Conservation (phyloP, 2,888 invertebrate species). For the Chydorus sphaericus region DNA sequence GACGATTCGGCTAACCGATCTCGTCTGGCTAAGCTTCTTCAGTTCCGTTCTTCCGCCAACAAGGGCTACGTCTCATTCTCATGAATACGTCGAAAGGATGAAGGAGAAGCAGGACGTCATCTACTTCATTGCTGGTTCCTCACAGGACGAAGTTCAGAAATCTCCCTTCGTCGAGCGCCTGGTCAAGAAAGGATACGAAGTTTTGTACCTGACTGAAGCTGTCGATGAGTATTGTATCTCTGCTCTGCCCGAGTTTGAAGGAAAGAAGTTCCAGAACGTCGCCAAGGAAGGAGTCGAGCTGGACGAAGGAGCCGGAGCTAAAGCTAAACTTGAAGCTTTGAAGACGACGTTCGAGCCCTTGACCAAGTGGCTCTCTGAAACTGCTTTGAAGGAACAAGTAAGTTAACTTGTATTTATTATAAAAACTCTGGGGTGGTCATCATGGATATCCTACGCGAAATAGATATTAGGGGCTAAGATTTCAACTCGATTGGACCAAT, state of each 20-base stretch:
- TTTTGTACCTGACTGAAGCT: slow-evolving; percentile 83
- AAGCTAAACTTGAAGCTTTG: slow-evolving; percentile 59
- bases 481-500: slow-evolving; percentile 74
- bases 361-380: slow-evolving; percentile 73
- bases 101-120: slow-evolving; percentile 85
- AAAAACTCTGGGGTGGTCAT: not conserved
- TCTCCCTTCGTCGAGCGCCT: slow-evolving; percentile 95
- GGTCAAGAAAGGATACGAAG: slow-evolving; percentile 84
- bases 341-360: slow-evolving; percentile 74
- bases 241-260: slow-evolving; percentile 92
- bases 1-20: slow-evolving; percentile 95
- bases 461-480: slow-evolving; percentile 60
- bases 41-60: slow-evolving; percentile 68
- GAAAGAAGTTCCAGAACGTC: slow-evolving; percentile 98
- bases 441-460: not conserved
- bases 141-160: slow-evolving; percentile 65
- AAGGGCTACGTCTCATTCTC: slow-evolving; percentile 54
- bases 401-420: slow-evolving; percentile 22
- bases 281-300: slow-evolving; percentile 94
- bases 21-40: slow-evolving; percentile 82
- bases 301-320: slow-evolving; percentile 49
- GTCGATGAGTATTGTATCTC: slow-evolving; percentile 97
- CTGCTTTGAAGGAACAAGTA: slow-evolving; percentile 58
- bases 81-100: slow-evolving; percentile 89
- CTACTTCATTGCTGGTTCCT: slow-evolving; percentile 89